A percentile compares a stretch with the other conserved stretches of the same genome.
Conservation (phyloP, 2,113 vertebrate genomes). For the Solea solea region DNA sequence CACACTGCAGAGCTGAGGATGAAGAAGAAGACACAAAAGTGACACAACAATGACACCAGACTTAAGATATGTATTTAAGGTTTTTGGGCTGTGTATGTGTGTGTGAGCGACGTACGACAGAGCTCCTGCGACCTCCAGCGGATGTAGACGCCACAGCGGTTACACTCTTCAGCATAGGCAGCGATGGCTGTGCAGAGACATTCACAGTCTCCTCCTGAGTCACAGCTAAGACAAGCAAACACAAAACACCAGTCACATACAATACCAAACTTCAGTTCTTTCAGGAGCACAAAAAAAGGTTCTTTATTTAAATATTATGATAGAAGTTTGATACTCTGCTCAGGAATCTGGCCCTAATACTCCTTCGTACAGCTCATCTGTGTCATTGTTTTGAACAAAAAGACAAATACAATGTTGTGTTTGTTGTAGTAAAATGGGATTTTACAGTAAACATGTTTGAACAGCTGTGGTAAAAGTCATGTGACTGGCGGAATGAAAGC, state of each 20-base stretch:
- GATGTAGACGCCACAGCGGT: slow-evolving; percentile 79
- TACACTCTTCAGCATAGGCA: slow-evolving; percentile 88
- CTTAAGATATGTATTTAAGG: background rate
- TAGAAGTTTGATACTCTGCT: too few species aligned
- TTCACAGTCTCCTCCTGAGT: slow-evolving; percentile 90
- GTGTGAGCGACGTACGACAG: slow-evolving; percentile 81
- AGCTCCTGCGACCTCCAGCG: slow-evolving; percentile 92
- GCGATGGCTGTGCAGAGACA: slow-evolving; percentile 92
- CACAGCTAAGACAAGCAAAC: slow-evolving; percentile 68
- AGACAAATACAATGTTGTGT: too few species aligned
- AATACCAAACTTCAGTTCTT: too few species aligned
- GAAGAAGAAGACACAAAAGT: slow-evolving; percentile 3
- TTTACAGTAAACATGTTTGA: too few species aligned
- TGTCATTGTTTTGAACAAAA: too few species aligned
- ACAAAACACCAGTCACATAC: background rate
- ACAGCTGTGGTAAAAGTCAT: too few species aligned
- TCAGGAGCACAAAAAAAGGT: too few species aligned
- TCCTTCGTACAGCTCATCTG: too few species aligned
- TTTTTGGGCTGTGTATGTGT: background rate
- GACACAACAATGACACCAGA: background rate
- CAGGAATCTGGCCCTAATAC: too few species aligned
- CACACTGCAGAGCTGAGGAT: slow-evolving; percentile 88
- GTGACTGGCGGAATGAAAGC: too few species aligned
- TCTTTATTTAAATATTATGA: too few species aligned
- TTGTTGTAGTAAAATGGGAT: too few species aligned